A percentile compares a stretch with the other conserved stretches of the same genome.
These are phyloP conservation scores for Megalops cyprinoides DNA, from an alignment of 2,797 vertebrate species.

Conservation along the genomic window DNA sequence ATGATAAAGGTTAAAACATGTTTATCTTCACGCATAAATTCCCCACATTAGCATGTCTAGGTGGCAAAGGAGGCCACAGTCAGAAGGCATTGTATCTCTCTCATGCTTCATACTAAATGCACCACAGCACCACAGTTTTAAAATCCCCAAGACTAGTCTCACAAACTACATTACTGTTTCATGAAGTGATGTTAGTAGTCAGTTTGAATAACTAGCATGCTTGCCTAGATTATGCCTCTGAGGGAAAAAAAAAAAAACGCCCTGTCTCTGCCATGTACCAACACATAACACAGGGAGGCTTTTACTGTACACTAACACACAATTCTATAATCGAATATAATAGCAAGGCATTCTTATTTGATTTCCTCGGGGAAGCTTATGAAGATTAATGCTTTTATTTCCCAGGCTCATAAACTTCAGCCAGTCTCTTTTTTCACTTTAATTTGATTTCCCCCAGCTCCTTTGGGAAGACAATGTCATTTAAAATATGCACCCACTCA, in stretches of 20 bases:
- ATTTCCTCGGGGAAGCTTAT: constrained; percentile 56
- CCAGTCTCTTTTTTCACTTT: constrained; percentile 46
- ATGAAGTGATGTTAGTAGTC: not conserved
- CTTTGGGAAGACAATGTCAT: constrained; percentile 54
- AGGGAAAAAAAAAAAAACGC: not conserved
- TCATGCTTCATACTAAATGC: no score
- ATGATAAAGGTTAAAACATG: not conserved
- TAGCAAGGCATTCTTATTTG: constrained; percentile 48
- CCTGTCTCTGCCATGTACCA: not conserved
- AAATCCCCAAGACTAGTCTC: not conserved
- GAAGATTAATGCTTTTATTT: constrained; percentile 62
- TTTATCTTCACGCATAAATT: not conserved
- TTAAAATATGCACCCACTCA: constrained; percentile 53
- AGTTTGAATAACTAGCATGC: not conserved
- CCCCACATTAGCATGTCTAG: no score
- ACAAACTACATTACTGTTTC: not conserved
- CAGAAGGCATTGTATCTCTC: no score
- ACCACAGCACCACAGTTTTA: no score
- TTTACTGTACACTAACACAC: constrained; percentile 38
- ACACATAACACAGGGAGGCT: constrained; percentile 16
- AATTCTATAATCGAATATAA: constrained; percentile 50
- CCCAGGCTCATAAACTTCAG: constrained; percentile 52
- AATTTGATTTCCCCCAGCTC: constrained; percentile 54
- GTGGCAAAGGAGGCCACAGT: no score
- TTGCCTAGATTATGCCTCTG: not conserved